Evolutionary conservation across 2,797 vertebrate species (phyloP).

Genomic region (Pseudopleuronectes americanus): DNA sequence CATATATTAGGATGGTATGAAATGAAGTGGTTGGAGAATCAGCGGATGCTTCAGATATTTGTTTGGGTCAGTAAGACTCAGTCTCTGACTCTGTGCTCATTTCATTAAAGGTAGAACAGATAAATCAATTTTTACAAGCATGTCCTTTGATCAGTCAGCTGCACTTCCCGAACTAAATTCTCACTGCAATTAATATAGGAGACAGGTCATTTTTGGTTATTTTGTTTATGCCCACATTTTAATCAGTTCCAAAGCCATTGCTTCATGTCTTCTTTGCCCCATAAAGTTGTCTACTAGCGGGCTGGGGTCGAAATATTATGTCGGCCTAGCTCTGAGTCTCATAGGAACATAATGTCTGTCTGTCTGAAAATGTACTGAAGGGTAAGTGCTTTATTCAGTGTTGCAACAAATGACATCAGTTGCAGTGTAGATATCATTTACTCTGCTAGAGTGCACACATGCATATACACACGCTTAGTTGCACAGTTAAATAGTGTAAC

Average conservation of each 20-base stretch:
- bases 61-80: not conserved
- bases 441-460: conserved; percentile 61
- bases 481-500: conserved; percentile 76
- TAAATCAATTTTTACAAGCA: conserved; percentile 7
- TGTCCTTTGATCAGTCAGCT: conserved; percentile 2
- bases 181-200: conserved; percentile 4
- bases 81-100: conserved; percentile 1
- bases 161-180: not conserved
- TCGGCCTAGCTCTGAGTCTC: not conserved
- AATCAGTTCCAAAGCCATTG: too few relatives aligned
- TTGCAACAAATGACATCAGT: conserved; percentile 70
- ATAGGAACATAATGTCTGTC: conserved; percentile 5
- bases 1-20: conserved; percentile 22
- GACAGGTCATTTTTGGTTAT: too few relatives aligned
- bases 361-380: conserved; percentile 23
- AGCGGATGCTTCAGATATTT: not conserved
- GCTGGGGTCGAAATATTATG: conserved; percentile 13
- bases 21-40: conserved; percentile 3
- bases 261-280: not conserved
- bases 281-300: conserved; percentile 4
- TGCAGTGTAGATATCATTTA: conserved; percentile 65
- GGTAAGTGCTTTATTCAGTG: conserved; percentile 55
- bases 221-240: too few relatives aligned
- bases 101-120: not conserved
- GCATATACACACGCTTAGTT: conserved; percentile 68